Base-by-base conservation (phyloP, 2,113 vertebrate species). In the Phainopepla nitens region DNA sequence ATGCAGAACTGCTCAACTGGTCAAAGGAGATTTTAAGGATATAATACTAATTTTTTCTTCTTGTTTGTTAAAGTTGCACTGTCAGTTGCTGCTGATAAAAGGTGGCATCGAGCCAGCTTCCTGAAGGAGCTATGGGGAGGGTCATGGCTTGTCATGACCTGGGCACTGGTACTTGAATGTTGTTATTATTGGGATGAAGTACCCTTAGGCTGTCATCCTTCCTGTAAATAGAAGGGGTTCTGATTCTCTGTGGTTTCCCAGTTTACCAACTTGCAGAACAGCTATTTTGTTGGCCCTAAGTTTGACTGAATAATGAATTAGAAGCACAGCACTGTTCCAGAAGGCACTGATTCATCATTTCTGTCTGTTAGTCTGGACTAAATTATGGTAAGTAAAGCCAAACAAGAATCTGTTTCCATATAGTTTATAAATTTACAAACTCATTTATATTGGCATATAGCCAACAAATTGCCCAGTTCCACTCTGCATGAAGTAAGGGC, bases 121-220 rank as follows among this genome's bases (percentile, higher is more conserved):
- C 98, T 98, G 97, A 93, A 86, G 97, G 97, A 90, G 96, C 98
- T 98, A 96, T 95, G 76, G 96, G 98, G 98, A 97, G 98, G 98
- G 99, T 99, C 99, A 98, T 94, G 97, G 94, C 98, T 98, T 96
- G 97, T 97, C 96, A 90, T 99, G 99, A 99, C 99, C 98, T 98
- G 95, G 96, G 98, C 96, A 95, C 97, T 69, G 89, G 97, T 98
- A 96, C 97, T 98, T 99, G 98, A 98, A 99, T 99, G 98, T 98
- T 99, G 98, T 99, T 99, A 98, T 99, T 99, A 99, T 98, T 99
- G 98, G 98, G 94, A 96, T 96, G 97, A 93, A 86, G 87, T 98
- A 98, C 98, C 99, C 98, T 97, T 89, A 96, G 98, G 98, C 98
- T 45, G 89, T 91, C 94, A 96, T 97, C 97, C 93, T 98, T 98